These are phyloP conservation scores for Chaenodraco wilsoni DNA, from an alignment of 2,797 vertebrate species.

Conservation along the genomic window DNA sequence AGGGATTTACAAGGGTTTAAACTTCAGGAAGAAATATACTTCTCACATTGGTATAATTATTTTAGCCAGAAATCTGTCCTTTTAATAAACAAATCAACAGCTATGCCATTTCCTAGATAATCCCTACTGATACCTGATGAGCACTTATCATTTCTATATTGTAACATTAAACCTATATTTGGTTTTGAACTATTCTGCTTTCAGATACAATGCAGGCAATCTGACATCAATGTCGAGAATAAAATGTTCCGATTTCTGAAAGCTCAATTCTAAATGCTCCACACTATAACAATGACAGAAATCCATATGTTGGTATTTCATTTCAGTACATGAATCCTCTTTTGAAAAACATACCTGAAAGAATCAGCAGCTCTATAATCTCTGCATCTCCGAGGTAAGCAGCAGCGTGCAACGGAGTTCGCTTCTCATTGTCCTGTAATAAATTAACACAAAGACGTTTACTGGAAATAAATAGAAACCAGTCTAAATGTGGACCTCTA, in stretches of 20 bases:
- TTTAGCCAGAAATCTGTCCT: background rate
- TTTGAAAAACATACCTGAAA: slow-evolving; percentile 88
- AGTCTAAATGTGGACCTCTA: background rate
- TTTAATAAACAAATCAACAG: background rate
- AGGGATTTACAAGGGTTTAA: slow-evolving; percentile 1
- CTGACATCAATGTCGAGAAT: background rate
- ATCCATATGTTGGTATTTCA: background rate
- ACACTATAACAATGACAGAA: background rate
- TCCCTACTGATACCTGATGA: background rate
- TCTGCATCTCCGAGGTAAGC: slow-evolving; percentile 98
- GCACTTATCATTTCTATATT: slow-evolving; percentile 8
- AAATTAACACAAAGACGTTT: slow-evolving; percentile 49
- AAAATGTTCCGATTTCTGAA: background rate
- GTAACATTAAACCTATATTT: background rate
- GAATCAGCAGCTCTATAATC: slow-evolving; percentile 97
- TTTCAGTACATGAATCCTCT: background rate
- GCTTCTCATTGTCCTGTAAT: slow-evolving; percentile 95
- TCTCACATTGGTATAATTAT: background rate
- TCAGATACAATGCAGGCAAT: background rate
- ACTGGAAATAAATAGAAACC: slow-evolving; percentile 5
- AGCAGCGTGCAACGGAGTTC: slow-evolving; percentile 97
- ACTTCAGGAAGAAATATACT: background rate
- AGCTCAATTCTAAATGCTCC: background rate
- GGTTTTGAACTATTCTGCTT: background rate
- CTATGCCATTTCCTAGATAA: background rate